Evolutionary conservation across 2,797 vertebrate genomes (phyloP), one percentile per base, ranked within the genome.

Genomic region (Semotilus atromaculatus): DNA sequence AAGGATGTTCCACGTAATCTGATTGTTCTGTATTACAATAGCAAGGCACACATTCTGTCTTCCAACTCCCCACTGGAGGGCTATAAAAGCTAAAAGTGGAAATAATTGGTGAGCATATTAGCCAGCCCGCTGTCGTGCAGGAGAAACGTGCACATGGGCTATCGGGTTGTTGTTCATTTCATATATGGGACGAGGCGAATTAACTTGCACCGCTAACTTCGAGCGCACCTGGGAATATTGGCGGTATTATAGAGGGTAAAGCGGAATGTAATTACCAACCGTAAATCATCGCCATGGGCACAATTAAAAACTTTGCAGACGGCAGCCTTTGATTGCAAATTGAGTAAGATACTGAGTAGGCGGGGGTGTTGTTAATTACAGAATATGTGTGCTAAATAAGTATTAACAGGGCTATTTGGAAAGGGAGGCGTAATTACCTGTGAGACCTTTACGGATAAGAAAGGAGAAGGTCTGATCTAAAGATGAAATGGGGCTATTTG

Each of bases 301-400:
- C 96, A 95, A 97, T 99, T 98, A 97, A 97, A 96, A 99, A 98
- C 95, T 96, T 96, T 98, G 96, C 96, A 97, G 97, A 98, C 96
- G 96, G 97, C 96, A 96, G 95, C 97, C 92, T 95, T 89, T 95
- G 96, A 96, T 96, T 95, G 95, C 95, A 98, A 98, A 98, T 96
- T 96, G 96, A 96, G 98, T 97, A 95, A 97, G 96, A 94, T 96
- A 93, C 91, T 96, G 94, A 94, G 96, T 94, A 95, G 93, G 96
- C 91, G 95, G 96, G 94, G 95, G 93, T 92, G 94, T 93, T 96
- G 95, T 96, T 98, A 98, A 99, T 98, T 98, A 97, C 94, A 89
- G 53, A 91, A 90, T 92, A 93, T 89, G 86, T 93, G 96, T 96
- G 96, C 96, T 94, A 90, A 93, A 94, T 95, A 93, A 94, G 92